Conservation (phyloP, 2,113 vertebrate species). For the Tricholaema leucomelas region DNA sequence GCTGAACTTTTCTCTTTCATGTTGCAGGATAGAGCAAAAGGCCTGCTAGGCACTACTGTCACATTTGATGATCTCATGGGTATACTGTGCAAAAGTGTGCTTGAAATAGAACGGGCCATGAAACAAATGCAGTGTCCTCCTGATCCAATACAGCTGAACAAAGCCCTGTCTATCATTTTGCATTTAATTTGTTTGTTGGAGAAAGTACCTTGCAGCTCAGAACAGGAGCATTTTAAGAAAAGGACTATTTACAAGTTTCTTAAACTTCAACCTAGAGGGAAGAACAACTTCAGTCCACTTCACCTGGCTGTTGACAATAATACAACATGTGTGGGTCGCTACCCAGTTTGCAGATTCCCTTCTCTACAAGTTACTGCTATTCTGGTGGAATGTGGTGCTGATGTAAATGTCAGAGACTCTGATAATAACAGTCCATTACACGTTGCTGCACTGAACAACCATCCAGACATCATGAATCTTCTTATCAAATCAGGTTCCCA, state of each 20-base stretch:
- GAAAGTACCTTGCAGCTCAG: slow-evolving; percentile 91
- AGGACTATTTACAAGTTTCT: slow-evolving; percentile 97
- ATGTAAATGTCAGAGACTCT: slow-evolving; percentile 91
- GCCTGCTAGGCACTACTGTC: slow-evolving; percentile 91
- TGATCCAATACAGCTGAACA: slow-evolving; percentile 92
- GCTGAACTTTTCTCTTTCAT: slow-evolving; percentile 99
- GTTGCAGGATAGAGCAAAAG: slow-evolving; percentile 98
- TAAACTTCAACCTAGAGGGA: slow-evolving; percentile 93
- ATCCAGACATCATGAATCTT: slow-evolving; percentile 98
- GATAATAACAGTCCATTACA: slow-evolving; percentile 95
- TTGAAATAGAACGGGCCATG: slow-evolving; percentile 94
- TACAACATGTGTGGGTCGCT: slow-evolving; percentile 96
- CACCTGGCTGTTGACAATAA: slow-evolving; percentile 96
- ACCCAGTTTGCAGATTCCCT: slow-evolving; percentile 97
- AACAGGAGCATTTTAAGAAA: slow-evolving; percentile 98
- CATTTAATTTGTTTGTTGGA: slow-evolving; percentile 97
- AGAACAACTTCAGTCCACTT: slow-evolving; percentile 94
- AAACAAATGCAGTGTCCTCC: slow-evolving; percentile 83
- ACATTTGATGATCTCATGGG: slow-evolving; percentile 98
- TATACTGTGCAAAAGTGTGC: slow-evolving; percentile 94
- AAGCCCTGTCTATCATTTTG: slow-evolving; percentile 97
- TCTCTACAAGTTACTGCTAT: slow-evolving; percentile 93
- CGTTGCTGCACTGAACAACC: slow-evolving; percentile 94
- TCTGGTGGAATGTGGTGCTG: slow-evolving; percentile 94
- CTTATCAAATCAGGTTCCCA: slow-evolving; percentile 94